Percentiles rank a stretch among this genome's conserved stretches.
phyloP scores from a whole-genome alignment of 2,797 vertebrate species.

The Hozukius guyotensis region DNA sequence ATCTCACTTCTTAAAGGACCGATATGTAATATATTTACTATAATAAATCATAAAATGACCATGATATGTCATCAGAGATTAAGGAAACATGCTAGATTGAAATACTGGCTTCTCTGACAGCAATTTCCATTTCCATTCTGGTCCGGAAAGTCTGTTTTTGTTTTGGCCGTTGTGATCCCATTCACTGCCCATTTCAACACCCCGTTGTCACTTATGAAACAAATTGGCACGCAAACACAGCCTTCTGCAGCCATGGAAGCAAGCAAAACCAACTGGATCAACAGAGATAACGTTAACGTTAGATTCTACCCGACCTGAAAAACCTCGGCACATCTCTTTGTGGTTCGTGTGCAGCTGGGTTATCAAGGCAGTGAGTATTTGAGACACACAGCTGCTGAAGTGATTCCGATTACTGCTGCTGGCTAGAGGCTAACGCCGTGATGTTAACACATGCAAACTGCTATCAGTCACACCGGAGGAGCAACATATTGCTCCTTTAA shows the following conservation, averaged over 20 bases:
- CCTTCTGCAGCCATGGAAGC: not conserved
- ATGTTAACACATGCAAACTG: no score
- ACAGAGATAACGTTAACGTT: not conserved
- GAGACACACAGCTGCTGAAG: not conserved
- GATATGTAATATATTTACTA: no score
- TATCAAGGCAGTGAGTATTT: not conserved
- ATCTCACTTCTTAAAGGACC: not conserved
- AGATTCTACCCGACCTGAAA: not conserved
- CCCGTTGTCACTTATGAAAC: no score
- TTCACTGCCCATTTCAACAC: no score
- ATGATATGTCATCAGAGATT: no score
- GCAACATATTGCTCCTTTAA: not conserved
- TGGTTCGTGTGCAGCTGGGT: not conserved
- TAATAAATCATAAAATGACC: no score
- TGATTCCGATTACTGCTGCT: not conserved
- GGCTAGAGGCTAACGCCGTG: no score
- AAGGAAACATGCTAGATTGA: no score
- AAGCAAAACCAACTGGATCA: not conserved
- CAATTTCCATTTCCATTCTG: no score
- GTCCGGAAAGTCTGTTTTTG: no score
- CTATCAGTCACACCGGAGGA: no score
- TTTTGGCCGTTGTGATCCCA: not conserved
- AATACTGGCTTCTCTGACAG: no score
- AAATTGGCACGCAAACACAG: not conserved
- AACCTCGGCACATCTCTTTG: not conserved